Conservation (phyloP, 1,140 invertebrate genomes). For the Pogonomyrmex californicus region DNA sequence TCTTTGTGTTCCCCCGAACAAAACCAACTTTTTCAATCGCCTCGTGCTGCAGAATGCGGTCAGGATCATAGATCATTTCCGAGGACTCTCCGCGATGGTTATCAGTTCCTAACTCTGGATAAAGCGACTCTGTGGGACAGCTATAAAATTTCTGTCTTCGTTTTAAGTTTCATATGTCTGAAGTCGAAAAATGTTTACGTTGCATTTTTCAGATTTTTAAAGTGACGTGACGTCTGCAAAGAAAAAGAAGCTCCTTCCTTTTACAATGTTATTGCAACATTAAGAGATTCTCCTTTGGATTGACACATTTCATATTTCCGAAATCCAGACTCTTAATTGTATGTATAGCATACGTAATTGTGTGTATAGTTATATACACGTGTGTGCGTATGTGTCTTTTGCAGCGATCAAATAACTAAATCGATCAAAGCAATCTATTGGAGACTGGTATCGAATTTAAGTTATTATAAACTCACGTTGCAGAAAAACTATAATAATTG, state of each 20-base stretch:
- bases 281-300: background rate
- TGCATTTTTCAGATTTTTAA: slow-evolving; percentile 4
- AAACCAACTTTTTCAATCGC: slow-evolving; percentile 72
- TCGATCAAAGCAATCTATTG: slow-evolving; percentile 34
- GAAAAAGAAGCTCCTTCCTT: background rate
- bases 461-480: slow-evolving; percentile 5
- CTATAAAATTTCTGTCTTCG: background rate
- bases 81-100: slow-evolving; percentile 3
- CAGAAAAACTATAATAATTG: slow-evolving; percentile 52
- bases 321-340: background rate
- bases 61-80: slow-evolving; percentile 41
- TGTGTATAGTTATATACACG: too few species aligned
- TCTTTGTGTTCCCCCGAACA: slow-evolving; percentile 53
- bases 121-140: background rate
- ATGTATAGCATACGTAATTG: background rate
- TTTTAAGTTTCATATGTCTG: background rate
- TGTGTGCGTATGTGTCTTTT: background rate
- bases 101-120: slow-evolving; percentile 22
- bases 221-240: too few species aligned
- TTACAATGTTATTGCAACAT: background rate
- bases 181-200: background rate
- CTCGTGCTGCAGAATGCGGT: slow-evolving; percentile 28
- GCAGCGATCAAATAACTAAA: background rate
- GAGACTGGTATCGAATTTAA: slow-evolving; percentile 29
- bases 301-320: background rate